These are phyloP conservation scores for Eledone cirrhosa DNA, from an alignment of 2,888 invertebrate species.

Conservation along the genomic window DNA sequence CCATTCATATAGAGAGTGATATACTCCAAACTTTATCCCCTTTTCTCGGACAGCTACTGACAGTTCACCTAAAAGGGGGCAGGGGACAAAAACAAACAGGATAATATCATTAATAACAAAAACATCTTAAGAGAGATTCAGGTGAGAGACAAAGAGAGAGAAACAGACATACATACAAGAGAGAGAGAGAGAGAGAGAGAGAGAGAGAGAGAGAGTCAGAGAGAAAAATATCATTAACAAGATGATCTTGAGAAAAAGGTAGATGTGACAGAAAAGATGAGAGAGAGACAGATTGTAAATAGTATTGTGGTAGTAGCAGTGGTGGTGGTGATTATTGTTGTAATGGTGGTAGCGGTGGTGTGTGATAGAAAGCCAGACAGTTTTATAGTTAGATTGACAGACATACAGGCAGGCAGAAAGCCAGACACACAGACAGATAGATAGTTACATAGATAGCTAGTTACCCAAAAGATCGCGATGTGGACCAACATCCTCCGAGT, in stretches of 20 bases:
- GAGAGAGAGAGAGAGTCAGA: neutral
- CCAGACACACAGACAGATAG: no score
- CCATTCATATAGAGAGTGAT: constrained; percentile 67
- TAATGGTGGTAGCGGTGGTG: no score
- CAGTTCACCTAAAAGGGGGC: constrained; percentile 37
- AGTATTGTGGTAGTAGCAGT: no score
- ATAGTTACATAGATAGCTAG: no score
- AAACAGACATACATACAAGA: neutral
- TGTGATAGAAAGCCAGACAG: no score
- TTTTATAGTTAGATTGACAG: no score
- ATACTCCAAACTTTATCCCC: constrained; percentile 70
- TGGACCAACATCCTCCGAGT: constrained; percentile 80
- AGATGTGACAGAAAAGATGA: neutral
- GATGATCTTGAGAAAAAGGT: neutral
- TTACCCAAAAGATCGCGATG: constrained; percentile 78
- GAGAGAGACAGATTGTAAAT: no score
- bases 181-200: neutral
- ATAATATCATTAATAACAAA: neutral
- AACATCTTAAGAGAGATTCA: neutral
- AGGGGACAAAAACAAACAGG: no score
- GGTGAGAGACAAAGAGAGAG: neutral
- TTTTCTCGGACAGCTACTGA: constrained; percentile 46
- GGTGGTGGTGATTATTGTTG: no score
- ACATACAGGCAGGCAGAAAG: no score
- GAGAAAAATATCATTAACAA: no score